These are phyloP conservation scores for Macrocentrus cingulum DNA, from an alignment of 1,140 invertebrate genomes.

Conservation along the genomic window DNA sequence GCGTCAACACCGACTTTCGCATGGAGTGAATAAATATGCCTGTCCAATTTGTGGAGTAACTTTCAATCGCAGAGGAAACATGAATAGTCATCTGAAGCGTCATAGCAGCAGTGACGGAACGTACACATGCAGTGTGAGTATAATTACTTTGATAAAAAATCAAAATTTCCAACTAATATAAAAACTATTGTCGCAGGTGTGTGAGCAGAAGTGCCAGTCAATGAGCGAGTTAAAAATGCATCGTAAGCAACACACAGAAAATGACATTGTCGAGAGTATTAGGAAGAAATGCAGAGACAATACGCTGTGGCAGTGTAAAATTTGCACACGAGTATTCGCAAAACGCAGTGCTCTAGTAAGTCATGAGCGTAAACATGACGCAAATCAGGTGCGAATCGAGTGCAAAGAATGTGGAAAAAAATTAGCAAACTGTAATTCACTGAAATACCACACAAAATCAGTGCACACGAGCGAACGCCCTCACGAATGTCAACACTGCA, in stretches of 20 bases:
- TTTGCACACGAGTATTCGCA: conserved; percentile 35
- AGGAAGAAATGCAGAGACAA: conserved; percentile 34
- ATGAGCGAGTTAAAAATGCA: conserved; percentile 49
- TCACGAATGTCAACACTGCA: conserved; percentile 61
- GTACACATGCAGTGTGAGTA: conserved; percentile 48
- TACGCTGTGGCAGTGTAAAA: conserved; percentile 34
- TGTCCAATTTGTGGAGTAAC: conserved; percentile 44
- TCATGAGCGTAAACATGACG: conserved; percentile 39
- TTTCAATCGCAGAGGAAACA: conserved; percentile 51
- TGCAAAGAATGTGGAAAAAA: conserved; percentile 46
- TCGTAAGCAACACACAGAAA: conserved; percentile 40
- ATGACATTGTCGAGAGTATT: conserved; percentile 41
- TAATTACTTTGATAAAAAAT: conserved; percentile 3
- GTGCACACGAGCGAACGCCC: conserved; percentile 62
- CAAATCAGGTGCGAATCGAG: conserved; percentile 30
- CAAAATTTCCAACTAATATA: not conserved
- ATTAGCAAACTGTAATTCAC: conserved; percentile 41
- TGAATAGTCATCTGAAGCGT: conserved; percentile 48
- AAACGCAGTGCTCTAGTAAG: conserved; percentile 28
- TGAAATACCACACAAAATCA: conserved; percentile 43
- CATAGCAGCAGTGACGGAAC: conserved; percentile 38
- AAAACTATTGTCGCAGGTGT: conserved; percentile 36
- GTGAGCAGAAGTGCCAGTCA: conserved; percentile 38
- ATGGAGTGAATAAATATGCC: conserved; percentile 41
- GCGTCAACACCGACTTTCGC: conserved; percentile 47